Base-by-base conservation (phyloP, 2,797 vertebrate genomes). In the Agapornis canus region DNA sequence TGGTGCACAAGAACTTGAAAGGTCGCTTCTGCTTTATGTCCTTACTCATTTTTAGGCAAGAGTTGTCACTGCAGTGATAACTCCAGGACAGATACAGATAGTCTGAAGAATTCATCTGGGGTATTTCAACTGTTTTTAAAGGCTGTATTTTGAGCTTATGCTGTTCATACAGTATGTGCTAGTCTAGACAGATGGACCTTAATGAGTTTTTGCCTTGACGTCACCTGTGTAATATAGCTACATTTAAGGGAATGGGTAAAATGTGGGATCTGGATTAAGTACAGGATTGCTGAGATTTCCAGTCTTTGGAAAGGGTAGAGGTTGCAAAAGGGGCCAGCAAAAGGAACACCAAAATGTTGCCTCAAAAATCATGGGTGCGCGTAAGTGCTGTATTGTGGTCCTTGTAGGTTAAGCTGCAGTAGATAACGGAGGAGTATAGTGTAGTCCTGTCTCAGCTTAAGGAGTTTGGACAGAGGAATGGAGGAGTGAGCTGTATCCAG, bases 351-450 rank as follows among this genome's bases (percentile, higher is more conserved):
- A 48, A 39, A 75, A 15, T 0, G 1, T 51, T 0, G 0, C 54
- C 59, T 78, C 17, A 48, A 3, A 47, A 69, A 7, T 15, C 0
- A 0, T 5, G 39, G 3, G 6, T 31, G 35, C 0, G 0, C 35
- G 21, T 31, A n/a, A 52, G 20, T 22, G 25, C 9, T 49, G 3
- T 4, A 12, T 42, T n/a, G 60, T 66, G 19, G 18, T 78, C 4
- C 42, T 13, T 60, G 79, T 5, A 25, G 35, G 40, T 65, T 64
- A 37, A n/a, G n/a, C 39, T 81, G 37, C 19, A 32, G 21, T 72
- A 42, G 52, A 52, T 61, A 76, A 76, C 42, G 52, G 39, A 69
- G 25, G 29, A 60, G 37, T 63, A 3, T 19, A 31, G 9, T 32
- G 26, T 8, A 6, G 35, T 70, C 43, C 73, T 54, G 1, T 22